These are phyloP conservation scores for Cephalopachus bancanus DNA, from an alignment of 2,797 vertebrate species.

Conservation along the genomic window DNA sequence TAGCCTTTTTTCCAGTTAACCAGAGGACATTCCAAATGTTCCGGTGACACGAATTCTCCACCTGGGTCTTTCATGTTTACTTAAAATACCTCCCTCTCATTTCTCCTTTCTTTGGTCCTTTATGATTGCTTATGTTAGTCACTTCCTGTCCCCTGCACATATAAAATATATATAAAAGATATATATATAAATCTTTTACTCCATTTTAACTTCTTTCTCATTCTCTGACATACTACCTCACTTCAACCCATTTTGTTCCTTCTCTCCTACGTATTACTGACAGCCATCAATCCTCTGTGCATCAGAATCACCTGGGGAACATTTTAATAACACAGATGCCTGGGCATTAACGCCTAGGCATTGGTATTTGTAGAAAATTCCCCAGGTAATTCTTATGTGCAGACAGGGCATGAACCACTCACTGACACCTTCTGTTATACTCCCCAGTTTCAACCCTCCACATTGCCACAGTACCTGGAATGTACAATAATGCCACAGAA, in stretches of 20 bases:
- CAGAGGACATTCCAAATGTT: neutral
- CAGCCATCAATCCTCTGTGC: neutral
- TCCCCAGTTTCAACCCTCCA: neutral
- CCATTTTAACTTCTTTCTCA: neutral
- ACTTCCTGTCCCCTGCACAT: neutral
- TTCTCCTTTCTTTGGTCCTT: neutral
- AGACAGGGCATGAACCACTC: neutral
- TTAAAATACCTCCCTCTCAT: neutral
- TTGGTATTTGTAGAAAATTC: neutral
- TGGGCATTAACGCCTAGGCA: neutral
- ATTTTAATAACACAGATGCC: neutral
- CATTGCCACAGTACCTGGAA: neutral
- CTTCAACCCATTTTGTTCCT: neutral
- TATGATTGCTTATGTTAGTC: neutral
- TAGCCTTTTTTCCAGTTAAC: neutral
- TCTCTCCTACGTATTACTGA: neutral
- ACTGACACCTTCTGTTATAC: neutral
- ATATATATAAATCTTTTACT: neutral
- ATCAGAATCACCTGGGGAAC: neutral
- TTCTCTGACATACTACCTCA: neutral
- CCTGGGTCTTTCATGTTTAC: neutral
- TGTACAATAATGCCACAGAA: conserved; percentile 8
- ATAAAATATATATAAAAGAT: too few species aligned
- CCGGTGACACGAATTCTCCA: neutral
- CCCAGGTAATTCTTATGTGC: neutral